A percentile compares a stretch with the other conserved stretches of the same genome.
Conservation (phyloP, 2,113 vertebrate species). For the Microtus pennsylvanicus region DNA sequence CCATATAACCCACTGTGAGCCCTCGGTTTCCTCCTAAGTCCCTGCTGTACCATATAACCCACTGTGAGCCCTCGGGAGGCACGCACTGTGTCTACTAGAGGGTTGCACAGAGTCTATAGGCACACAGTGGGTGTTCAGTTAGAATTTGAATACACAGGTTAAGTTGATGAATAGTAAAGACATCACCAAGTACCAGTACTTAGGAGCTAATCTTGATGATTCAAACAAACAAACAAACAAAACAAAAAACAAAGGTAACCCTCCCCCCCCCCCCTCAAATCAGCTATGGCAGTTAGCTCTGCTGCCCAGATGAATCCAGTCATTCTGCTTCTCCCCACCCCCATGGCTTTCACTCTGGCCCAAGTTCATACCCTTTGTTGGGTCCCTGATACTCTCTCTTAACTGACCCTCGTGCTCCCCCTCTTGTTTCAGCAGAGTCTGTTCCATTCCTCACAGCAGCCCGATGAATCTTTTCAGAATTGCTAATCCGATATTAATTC, state of each 20-base stretch:
- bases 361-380: neutral
- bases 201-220: too few species aligned
- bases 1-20: neutral
- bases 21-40: neutral
- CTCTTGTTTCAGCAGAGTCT: neutral
- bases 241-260: too few species aligned
- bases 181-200: too few species aligned
- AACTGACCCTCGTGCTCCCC: neutral
- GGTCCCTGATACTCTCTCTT: neutral
- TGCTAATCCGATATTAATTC: neutral
- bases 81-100: rapidly evolving
- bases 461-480: neutral
- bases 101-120: neutral
- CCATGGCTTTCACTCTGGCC: neutral
- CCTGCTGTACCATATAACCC: neutral
- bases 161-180: neutral
- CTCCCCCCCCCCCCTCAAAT: neutral
- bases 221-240: neutral
- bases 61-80: neutral
- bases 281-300: neutral
- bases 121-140: neutral
- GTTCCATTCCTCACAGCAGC: neutral
- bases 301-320: neutral
- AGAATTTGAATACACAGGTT: neutral
- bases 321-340: neutral